Conservation (phyloP, 1,140 invertebrate species). For the Cherax destructor region DNA sequence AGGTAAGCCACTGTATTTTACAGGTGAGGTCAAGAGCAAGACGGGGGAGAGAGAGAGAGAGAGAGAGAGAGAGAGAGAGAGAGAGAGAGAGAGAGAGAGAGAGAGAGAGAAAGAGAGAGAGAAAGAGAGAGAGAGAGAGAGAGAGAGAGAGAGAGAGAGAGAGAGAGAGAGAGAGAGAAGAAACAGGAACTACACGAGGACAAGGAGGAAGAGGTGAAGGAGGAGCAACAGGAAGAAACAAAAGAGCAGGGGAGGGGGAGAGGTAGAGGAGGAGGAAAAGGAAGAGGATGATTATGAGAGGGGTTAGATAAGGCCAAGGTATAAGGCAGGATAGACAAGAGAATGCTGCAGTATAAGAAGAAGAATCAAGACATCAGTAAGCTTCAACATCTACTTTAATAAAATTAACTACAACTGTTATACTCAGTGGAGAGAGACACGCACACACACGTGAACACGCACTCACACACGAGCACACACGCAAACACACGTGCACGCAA, state of each 20-base stretch:
- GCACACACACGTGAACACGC: no score
- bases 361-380: no score
- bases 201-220: not conserved
- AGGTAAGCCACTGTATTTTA: constrained; percentile 34
- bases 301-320: no score
- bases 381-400: no score
- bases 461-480: no score
- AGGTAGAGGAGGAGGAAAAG: no score
- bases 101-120: not conserved
- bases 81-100: not conserved
- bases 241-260: not conserved
- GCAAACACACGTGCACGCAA: no score
- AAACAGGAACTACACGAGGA: not conserved
- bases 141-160: not conserved
- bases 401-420: no score
- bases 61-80: not conserved
- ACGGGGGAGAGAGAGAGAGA: not conserved
- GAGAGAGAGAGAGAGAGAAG: not conserved
- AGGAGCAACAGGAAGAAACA: not conserved
- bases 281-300: no score
- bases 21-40: not conserved
- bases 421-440: no score
- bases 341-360: no score
- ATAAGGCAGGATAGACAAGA: no score
- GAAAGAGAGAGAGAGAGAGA: not conserved